Percentiles rank a stretch among this genome's conserved stretches.
Conservation (phyloP, 2,888 invertebrate species). For the Sinotaia quadrata region DNA sequence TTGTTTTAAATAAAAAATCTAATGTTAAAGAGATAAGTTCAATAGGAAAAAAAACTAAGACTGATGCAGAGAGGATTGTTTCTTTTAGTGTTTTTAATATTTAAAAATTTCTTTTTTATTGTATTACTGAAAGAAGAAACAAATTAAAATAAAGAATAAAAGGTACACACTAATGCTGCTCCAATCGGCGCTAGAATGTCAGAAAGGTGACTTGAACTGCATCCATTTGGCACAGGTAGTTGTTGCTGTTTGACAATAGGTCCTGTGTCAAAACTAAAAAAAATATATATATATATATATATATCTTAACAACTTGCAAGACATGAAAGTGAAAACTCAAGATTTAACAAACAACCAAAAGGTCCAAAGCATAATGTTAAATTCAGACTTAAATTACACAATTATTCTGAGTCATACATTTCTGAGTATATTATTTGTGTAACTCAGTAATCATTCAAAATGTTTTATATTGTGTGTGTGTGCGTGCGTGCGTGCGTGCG, state of each 20-base stretch:
- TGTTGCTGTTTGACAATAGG: constrained; percentile 59
- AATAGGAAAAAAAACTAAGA: too few species aligned
- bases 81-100: background rate
- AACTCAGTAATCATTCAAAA: too few species aligned
- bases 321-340: too few species aligned
- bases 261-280: constrained; percentile 68
- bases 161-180: constrained; percentile 53
- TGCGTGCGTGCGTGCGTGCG: too few species aligned
- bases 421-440: too few species aligned
- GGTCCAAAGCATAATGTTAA: too few species aligned
- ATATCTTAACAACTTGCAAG: background rate
- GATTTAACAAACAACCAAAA: too few species aligned
- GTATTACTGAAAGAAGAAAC: background rate
- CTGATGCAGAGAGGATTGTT: background rate
- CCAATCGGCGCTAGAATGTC: constrained; percentile 57
- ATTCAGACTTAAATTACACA: too few species aligned
- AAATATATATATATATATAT: constrained; percentile 3
- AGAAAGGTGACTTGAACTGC: constrained; percentile 51
- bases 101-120: background rate
- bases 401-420: too few species aligned
- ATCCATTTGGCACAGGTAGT: constrained; percentile 47
- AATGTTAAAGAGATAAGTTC: too few species aligned
- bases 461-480: too few species aligned
- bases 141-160: constrained; percentile 13
- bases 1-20: too few species aligned